Evolutionary conservation across 92 coral and sea anemone genomes (phyloP), one percentile per base, ranked within the genome.

Genomic region (Palythoa grandis): DNA sequence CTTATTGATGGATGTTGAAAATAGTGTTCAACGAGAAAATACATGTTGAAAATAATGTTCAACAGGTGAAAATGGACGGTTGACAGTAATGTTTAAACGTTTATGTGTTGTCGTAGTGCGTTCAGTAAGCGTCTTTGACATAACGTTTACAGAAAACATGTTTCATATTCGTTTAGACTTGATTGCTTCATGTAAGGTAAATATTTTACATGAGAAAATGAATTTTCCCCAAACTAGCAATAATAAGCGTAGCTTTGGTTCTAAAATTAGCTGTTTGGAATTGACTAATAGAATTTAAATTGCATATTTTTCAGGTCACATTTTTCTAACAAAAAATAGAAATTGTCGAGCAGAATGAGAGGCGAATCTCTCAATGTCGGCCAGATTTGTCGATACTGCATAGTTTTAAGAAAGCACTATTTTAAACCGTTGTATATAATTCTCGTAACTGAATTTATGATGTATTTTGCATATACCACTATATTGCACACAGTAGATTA

Each of bases 351-450:
- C 23, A 24, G 8, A 47, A 35, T 80, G 85, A 48, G 74, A 52
- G 85, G 85, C 19, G 74, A 66, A 80, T 80, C 85, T 80, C 85
- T 65, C 85, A 65, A 63, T 52, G 35, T 60, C 20, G 72, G 72
- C 73, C 72, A 39, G 50, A 8, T 15, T 66, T 47, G 74, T 17
- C 37, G 35, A 67, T 22, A 24, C 6, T 0, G 63, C 75, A 47
- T 80, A 66, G 85, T 80, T 80, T 80, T 60, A 66, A 39, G 47
- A 79, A 63, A 43, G 40, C 58, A 47, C 70, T 66, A 80, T 80
- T 80, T 80, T 80, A 78, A 78, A 80, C 85, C 13, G 61, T 69
- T 80, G 85, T 80, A 80, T 80, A 80, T 80, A 80, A 58, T 80
- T 68, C 70, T 80, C 85, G 43, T 80, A 47, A 63, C 25, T 63